A percentile compares a stretch with the other conserved stretches of the same genome.
phyloP scores from a whole-genome alignment of 2,113 vertebrate species.

The Melanerpes formicivorus region DNA sequence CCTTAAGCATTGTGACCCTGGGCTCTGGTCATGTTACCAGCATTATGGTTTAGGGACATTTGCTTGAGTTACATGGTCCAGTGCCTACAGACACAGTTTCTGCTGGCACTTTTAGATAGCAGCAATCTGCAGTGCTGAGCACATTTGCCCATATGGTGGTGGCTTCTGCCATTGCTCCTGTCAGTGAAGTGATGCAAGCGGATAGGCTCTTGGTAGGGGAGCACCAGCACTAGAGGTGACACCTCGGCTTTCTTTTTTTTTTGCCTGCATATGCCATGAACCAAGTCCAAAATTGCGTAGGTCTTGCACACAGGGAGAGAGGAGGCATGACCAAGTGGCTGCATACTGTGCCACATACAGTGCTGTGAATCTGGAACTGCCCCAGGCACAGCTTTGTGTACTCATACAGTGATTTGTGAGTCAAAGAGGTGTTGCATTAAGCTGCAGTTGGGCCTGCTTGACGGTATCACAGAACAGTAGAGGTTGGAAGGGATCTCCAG shows the following conservation, averaged over 20 bases:
- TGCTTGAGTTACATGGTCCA: rapidly evolving
- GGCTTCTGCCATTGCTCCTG: background rate
- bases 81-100: background rate
- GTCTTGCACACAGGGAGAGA: background rate
- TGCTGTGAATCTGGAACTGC: background rate
- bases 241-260: background rate
- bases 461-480: background rate
- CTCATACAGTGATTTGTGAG: background rate
- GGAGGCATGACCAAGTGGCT: background rate
- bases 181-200: background rate
- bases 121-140: background rate
- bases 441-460: background rate
- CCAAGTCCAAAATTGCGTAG: rapidly evolving
- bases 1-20: rapidly evolving
- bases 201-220: background rate
- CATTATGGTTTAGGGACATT: background rate
- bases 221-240: background rate
- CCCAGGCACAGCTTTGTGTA: background rate
- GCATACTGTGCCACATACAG: rapidly evolving
- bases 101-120: background rate
- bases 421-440: background rate
- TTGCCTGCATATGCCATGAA: background rate
- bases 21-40: background rate
- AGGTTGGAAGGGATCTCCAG: too few relatives aligned
- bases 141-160: background rate